Percentiles rank a stretch among this genome's conserved stretches.
Evolutionary conservation across 1,140 invertebrate genomes (phyloP).

Genomic region (Pachyrhynchus sulphureomaculatus): DNA sequence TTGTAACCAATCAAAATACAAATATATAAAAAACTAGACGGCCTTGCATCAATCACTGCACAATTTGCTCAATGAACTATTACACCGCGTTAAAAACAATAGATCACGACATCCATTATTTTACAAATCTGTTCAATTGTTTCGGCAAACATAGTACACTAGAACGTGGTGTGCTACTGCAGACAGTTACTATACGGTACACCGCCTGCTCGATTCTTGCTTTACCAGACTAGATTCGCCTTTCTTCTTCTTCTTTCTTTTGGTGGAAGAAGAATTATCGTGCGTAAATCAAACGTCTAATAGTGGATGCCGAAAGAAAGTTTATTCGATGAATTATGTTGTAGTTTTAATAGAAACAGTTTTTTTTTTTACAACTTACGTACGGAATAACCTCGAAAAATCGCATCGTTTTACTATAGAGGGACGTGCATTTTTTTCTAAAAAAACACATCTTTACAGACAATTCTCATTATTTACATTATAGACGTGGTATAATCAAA

Average conservation of each 20-base stretch:
- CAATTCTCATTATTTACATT: too few species aligned
- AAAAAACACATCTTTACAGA: too few species aligned
- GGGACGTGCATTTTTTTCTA: too few species aligned
- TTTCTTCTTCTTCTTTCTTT: slow-evolving; percentile 3
- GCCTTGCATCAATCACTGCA: not conserved
- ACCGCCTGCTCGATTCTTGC: slow-evolving; percentile 2
- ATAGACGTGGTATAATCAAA: too few species aligned
- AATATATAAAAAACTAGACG: too few species aligned
- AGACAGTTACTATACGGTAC: slow-evolving; percentile 32
- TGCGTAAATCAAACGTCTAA: not conserved
- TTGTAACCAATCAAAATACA: too few species aligned
- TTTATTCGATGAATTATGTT: too few species aligned
- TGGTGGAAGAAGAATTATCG: not conserved
- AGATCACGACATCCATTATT: not conserved
- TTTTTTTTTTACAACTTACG: too few species aligned
- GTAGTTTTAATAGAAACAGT: too few species aligned
- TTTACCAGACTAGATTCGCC: not conserved
- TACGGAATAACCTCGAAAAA: too few species aligned
- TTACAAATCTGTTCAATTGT: not conserved
- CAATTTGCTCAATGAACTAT: not conserved
- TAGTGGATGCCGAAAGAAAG: too few species aligned
- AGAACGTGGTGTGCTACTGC: slow-evolving; percentile 1
- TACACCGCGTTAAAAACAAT: not conserved
- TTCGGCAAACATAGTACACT: slow-evolving; percentile 8
- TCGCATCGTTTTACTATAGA: too few species aligned